Evolutionary conservation across 2,113 vertebrate species (phyloP).

Genomic region (Gavialis gangeticus): DNA sequence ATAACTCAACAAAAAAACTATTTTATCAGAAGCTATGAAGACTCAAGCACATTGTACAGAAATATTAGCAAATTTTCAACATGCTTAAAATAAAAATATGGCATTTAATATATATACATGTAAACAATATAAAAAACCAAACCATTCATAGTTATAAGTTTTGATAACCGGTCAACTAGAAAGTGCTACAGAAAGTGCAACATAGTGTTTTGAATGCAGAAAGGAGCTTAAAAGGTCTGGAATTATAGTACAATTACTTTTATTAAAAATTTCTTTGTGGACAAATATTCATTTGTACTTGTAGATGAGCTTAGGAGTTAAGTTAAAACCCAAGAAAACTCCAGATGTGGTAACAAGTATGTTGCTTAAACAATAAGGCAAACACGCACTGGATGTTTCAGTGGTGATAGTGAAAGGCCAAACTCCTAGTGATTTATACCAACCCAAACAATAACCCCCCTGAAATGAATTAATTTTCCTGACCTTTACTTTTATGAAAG

Average conservation of each 20-base stretch:
- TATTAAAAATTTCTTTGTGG: not conserved
- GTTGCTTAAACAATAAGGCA: not conserved
- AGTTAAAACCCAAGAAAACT: not conserved
- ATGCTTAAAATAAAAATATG: not conserved
- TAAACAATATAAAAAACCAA: constrained; percentile 27
- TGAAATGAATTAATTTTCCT: not conserved
- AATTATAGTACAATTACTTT: not conserved
- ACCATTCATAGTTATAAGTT: constrained; percentile 1
- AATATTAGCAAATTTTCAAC: constrained; percentile 17
- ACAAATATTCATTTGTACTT: constrained; percentile 7
- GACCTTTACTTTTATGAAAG: not conserved
- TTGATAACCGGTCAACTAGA: not conserved
- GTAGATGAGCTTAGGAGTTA: not conserved
- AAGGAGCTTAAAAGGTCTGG: not conserved
- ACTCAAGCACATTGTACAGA: not conserved
- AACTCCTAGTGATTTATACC: not conserved
- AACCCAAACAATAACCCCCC: not conserved
- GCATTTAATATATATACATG: not conserved
- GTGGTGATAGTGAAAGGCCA: not conserved
- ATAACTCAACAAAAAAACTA: constrained; percentile 7
- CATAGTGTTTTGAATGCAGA: not conserved
- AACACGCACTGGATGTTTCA: not conserved
- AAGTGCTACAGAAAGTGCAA: constrained; percentile 44
- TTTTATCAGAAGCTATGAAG: not conserved
- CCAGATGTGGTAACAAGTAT: not conserved